Evolutionary conservation across 2,113 vertebrate genomes (phyloP), one percentile per base, ranked within the genome.

Genomic region (Hepsetus odoe): DNA sequence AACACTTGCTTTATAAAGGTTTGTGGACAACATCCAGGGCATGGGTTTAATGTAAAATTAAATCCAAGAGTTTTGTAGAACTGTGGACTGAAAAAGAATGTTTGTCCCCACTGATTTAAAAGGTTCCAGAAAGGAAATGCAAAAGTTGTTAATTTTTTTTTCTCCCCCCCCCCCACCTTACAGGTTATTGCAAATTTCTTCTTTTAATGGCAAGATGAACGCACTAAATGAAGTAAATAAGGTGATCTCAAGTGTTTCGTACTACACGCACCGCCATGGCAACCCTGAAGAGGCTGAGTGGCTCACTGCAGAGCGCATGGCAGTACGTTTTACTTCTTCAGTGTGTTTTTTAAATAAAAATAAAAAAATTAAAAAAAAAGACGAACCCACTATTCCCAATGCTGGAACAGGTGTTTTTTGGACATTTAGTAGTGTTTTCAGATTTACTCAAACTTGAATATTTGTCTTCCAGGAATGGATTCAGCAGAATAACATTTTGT

Each of bases 161-260:
- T 85, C 51, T 58, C 71, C 71, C 16, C n/a, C n/a, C n/a, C n/a
- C n/a, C n/a, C n/a, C n/a, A n/a, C n/a, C n/a, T n/a, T n/a, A 35
- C 77, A 99, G 98, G 92, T 97, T 99, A 94, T 96, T 99, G 90
- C 98, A 99, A 95, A 99, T 99, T 96, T 99, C 98, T 88, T 99
- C 98, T 93, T 99, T 99, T 93, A 99, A 99, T 87, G 98, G 98
- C 86, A 99, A 99, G 94, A 99, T 99, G 98, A 99, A 99, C 92
- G 98, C 98, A 94, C 94, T 99, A 94, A 99, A 99, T 93, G 98
- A 99, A 95, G 96, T 99, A 78, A 99, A 99, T 90, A 99, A 99
- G 89, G 98, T 99, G 87, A 99, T 99, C 91, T 98, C 98, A 82
- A 99, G 97, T 86, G 98, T 99, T 46, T 99, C 98, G 5, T 99